Evolutionary conservation across 2,797 vertebrate genomes (phyloP).

Genomic region (Malacoraja senta): DNA sequence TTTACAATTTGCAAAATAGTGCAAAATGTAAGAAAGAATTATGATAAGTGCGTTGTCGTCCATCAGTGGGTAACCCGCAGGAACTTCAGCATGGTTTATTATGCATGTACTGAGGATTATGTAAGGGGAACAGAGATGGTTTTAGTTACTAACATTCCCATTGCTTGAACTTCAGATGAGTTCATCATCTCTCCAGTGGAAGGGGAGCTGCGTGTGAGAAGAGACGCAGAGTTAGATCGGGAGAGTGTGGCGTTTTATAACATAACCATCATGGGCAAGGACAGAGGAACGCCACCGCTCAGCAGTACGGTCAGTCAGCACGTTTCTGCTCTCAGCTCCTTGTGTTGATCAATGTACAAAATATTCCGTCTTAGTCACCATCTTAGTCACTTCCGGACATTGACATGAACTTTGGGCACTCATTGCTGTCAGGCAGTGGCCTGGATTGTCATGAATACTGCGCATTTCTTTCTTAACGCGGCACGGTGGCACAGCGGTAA

Average conservation of each 20-base stretch:
- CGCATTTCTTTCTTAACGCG: no score
- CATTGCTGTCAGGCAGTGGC: no score
- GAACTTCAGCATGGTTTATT: no score
- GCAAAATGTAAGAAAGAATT: neutral
- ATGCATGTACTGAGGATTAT: neutral
- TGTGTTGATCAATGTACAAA: neutral
- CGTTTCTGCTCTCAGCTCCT: neutral
- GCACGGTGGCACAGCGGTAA: no score
- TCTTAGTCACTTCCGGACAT: neutral
- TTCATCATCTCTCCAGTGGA: slow-evolving; percentile 94
- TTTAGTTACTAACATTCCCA: slow-evolving; percentile 1
- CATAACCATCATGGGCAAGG: slow-evolving; percentile 84
- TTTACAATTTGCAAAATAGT: neutral
- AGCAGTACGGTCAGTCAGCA: slow-evolving; percentile 73
- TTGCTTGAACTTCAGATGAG: slow-evolving; percentile 65
- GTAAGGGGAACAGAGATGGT: neutral
- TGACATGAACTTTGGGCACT: neutral
- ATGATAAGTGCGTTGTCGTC: neutral
- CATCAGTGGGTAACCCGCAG: neutral
- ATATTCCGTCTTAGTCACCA: neutral
- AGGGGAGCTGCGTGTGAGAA: slow-evolving; percentile 85
- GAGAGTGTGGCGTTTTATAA: slow-evolving; percentile 87
- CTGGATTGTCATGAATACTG: neutral
- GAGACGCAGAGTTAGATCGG: slow-evolving; percentile 85
- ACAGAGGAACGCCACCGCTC: slow-evolving; percentile 77